Evolutionary conservation across 2,888 invertebrate genomes (phyloP).

Genomic region (Perizoma flavofasciatum): DNA sequence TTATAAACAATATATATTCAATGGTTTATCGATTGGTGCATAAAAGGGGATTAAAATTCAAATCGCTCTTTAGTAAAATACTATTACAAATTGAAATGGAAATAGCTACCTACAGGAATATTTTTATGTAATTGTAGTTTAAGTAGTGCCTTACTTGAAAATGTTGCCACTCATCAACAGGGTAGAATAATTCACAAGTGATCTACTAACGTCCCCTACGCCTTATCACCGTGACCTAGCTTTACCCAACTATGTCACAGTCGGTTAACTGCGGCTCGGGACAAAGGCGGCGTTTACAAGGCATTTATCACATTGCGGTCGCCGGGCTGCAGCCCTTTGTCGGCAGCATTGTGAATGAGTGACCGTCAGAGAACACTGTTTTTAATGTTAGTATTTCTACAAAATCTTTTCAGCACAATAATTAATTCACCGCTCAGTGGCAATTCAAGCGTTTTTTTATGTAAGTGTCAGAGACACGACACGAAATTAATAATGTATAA

Average conservation of each 20-base stretch:
- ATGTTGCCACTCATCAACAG: background rate
- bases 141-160: background rate
- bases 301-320: constrained; percentile 40
- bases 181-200: constrained; percentile 6
- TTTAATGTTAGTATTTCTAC: background rate
- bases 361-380: constrained; percentile 13
- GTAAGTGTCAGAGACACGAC: too few relatives aligned
- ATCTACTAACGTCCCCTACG: constrained; percentile 1
- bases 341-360: constrained; percentile 34
- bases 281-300: constrained; percentile 44
- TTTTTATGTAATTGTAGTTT: too few relatives aligned
- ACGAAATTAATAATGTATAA: too few relatives aligned
- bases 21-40: too few relatives aligned
- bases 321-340: constrained; percentile 38
- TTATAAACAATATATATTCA: too few relatives aligned
- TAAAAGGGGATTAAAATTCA: too few relatives aligned
- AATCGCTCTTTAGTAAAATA: too few relatives aligned
- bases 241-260: constrained; percentile 34
- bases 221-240: constrained; percentile 12
- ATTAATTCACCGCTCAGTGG: too few relatives aligned
- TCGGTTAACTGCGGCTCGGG: constrained; percentile 35
- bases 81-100: too few relatives aligned
- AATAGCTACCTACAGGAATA: too few relatives aligned
- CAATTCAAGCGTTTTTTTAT: too few relatives aligned
- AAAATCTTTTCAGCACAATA: too few relatives aligned